These are phyloP conservation scores for Caenorhabditis sinica DNA, from an alignment of 2,888 invertebrate species.

Conservation along the genomic window DNA sequence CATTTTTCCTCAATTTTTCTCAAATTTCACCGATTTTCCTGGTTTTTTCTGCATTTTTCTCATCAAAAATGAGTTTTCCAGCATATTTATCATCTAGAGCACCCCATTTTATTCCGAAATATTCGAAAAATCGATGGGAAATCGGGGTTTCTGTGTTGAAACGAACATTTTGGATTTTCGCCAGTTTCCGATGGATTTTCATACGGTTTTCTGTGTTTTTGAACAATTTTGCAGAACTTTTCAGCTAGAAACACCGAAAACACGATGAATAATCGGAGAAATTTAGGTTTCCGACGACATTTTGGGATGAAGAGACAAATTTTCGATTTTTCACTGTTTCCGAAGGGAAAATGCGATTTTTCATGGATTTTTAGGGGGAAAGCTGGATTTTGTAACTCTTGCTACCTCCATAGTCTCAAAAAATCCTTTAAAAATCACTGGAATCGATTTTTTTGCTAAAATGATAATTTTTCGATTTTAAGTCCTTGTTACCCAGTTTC, in stretches of 20 bases:
- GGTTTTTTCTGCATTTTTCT: not conserved
- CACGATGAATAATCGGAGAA: not conserved
- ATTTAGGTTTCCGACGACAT: not conserved
- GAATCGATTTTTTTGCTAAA: too few relatives aligned
- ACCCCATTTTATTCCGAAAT: not conserved
- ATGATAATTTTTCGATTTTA: too few relatives aligned
- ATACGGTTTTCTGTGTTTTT: not conserved
- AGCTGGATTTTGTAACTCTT: too few relatives aligned
- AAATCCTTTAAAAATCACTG: too few relatives aligned
- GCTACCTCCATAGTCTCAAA: too few relatives aligned
- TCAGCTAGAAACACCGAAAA: conserved; percentile 1
- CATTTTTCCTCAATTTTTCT: not conserved
- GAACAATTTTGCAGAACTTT: not conserved
- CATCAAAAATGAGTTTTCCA: not conserved
- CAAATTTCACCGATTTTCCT: not conserved
- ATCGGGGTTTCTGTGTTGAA: not conserved
- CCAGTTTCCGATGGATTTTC: not conserved
- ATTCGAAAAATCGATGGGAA: not conserved
- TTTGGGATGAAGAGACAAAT: too few relatives aligned
- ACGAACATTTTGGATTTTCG: not conserved
- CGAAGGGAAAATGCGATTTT: too few relatives aligned
- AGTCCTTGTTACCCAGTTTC: too few relatives aligned
- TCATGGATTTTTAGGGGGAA: too few relatives aligned
- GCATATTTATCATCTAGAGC: not conserved
- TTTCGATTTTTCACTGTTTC: too few relatives aligned